Conservation (phyloP, 1,140 invertebrate species). For the Tetragonula clypearis region DNA sequence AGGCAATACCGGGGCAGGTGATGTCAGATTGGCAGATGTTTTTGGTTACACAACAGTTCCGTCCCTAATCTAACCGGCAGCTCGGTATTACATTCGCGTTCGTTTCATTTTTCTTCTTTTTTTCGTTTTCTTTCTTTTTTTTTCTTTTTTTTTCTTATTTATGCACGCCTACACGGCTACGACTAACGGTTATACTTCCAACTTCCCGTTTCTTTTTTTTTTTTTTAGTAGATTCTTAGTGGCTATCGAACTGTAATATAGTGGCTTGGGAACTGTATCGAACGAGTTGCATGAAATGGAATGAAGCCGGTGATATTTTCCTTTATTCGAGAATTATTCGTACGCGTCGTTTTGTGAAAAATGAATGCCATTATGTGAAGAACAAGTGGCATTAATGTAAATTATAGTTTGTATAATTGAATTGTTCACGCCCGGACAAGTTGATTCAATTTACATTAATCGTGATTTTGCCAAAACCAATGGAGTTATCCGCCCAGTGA, state of each 20-base stretch:
- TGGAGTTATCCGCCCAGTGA: too few species aligned
- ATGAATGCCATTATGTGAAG: too few species aligned
- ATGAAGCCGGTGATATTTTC: neutral
- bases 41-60: conserved; percentile 61
- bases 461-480: too few species aligned
- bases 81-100: conserved; percentile 35
- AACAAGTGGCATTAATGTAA: neutral
- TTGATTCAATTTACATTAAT: too few species aligned
- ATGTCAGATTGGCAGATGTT: conserved; percentile 77
- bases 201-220: neutral
- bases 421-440: neutral
- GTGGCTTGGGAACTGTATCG: neutral
- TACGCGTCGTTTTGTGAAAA: neutral
- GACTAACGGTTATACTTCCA: neutral
- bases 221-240: neutral
- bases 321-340: neutral
- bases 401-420: neutral
- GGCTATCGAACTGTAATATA: neutral
- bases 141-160: neutral
- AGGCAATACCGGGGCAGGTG: conserved; percentile 74
- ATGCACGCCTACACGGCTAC: neutral
- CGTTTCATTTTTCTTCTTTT: conserved; percentile 41
- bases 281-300: neutral
- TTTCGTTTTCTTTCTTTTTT: neutral
- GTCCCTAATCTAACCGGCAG: conserved; percentile 48